Evolutionary conservation across 1,140 invertebrate genomes (phyloP), one percentile per base, ranked within the genome.

Genomic region (Sipha flava): DNA sequence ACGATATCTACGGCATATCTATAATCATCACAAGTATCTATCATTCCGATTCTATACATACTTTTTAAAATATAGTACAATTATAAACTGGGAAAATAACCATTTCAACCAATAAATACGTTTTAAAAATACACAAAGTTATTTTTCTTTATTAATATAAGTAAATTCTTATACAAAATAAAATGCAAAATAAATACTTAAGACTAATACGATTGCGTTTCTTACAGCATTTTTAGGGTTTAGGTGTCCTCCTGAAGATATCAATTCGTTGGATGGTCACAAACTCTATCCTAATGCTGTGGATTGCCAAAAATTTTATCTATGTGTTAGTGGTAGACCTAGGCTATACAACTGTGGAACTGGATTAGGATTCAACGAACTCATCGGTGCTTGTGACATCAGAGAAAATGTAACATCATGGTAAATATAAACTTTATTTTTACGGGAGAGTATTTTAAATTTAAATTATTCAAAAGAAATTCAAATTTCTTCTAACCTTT

Each of bases 221-320:
- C 81, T 83, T 83, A n/a, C 81, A 90, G 89, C 89, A 16, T 92
- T 87, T 83, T 85, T 92, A 12, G 90, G 90, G 23, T 93, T 93
- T 84, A 87, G 85, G 1, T 93, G 92, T 82, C 91, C 92, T 0
- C 75, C 80, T 0, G 66, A 75, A 66, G 81, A 82, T 7, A n/a
- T n/a, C n/a, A 82, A 81, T 21, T 34, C 68, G 34, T 62, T 81
- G 16, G 79, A 84, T 84, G 47, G 84, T 84, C 3, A 84, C 85
- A 57, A 86, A 84, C 89, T 87, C 75, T 90, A 88, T 84, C 85
- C 89, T n/a, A 89, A 89, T 79, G 87, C 88, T 0, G 83, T 80
- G 1, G 92, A 94, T 82, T 95, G 94, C 84, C 91, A 93, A 82
- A 90, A 89, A 82, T 95, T 93, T 84, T 96, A 91, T 84, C 87